These are phyloP conservation scores for Microchirus variegatus DNA, from an alignment of 2,797 vertebrate species.

Conservation along the genomic window DNA sequence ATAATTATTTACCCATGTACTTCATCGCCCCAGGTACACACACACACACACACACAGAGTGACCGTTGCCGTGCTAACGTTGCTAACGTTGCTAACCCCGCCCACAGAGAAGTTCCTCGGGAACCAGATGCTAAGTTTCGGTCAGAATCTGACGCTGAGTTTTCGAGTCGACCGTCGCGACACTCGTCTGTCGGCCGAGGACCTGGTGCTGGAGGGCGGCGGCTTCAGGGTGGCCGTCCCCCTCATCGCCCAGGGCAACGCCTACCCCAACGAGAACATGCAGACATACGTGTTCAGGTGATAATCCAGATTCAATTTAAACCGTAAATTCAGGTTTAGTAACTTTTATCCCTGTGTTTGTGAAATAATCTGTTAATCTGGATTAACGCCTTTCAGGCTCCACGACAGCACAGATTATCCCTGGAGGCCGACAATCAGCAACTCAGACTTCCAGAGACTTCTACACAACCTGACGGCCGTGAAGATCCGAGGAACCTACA, in stretches of 20 bases:
- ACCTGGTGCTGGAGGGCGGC: slow-evolving; percentile 92
- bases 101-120: slow-evolving; percentile 91
- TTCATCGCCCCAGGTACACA: slow-evolving; percentile 90
- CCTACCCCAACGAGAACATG: slow-evolving; percentile 89
- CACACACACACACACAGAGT: slow-evolving; percentile 2
- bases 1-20: slow-evolving; percentile 94
- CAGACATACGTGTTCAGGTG: slow-evolving; percentile 92
- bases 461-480: slow-evolving; percentile 92
- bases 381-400: slow-evolving; percentile 77
- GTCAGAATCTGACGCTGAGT: slow-evolving; percentile 92
- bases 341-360: no score
- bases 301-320: no score
- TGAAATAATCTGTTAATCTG: no score
- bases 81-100: no score
- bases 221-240: slow-evolving; percentile 89
- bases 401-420: slow-evolving; percentile 92
- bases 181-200: slow-evolving; percentile 92
- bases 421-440: slow-evolving; percentile 88
- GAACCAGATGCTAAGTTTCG: slow-evolving; percentile 92
- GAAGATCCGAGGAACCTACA: slow-evolving; percentile 96
- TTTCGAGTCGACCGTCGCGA: slow-evolving; percentile 91
- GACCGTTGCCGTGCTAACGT: not conserved
- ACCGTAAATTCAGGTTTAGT: no score
- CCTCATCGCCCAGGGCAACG: slow-evolving; percentile 95
- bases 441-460: slow-evolving; percentile 94